A percentile compares a stretch with the other conserved stretches of the same genome.
phyloP scores from a whole-genome alignment of 2,888 invertebrate genomes.

The Acleris literana region DNA sequence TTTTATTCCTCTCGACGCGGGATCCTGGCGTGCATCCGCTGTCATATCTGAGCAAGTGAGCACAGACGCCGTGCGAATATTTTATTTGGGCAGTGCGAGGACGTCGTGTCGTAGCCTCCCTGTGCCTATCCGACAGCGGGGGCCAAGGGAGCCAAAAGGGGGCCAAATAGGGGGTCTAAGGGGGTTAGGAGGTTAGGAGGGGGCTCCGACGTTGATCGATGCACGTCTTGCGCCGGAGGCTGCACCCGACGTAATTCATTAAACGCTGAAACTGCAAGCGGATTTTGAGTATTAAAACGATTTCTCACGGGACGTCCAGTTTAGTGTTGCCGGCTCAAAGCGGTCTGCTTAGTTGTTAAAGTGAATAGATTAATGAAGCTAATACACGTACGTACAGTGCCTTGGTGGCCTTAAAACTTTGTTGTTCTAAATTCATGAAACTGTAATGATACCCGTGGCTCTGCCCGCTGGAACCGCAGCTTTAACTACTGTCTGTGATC shows the following conservation, averaged over 20 bases:
- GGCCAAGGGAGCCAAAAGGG: constrained; percentile 42
- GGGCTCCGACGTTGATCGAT: constrained; percentile 85
- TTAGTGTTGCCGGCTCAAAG: constrained; percentile 58
- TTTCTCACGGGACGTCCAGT: constrained; percentile 80
- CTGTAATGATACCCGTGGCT: constrained; percentile 32
- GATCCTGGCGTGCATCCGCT: constrained; percentile 47
- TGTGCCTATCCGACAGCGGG: constrained; percentile 62
- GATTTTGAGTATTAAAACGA: constrained; percentile 83
- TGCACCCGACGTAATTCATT: constrained; percentile 84
- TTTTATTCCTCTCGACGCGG: constrained; percentile 55
- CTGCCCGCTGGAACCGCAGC: constrained; percentile 20
- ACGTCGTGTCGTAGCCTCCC: constrained; percentile 57
- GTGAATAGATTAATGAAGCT: constrained; percentile 69
- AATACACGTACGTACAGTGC: constrained; percentile 44
- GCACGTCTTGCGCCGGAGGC: constrained; percentile 86
- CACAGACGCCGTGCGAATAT: constrained; percentile 71
- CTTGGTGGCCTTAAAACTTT: constrained; percentile 35
- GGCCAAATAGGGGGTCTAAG: constrained; percentile 44
- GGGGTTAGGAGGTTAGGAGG: constrained; percentile 46
- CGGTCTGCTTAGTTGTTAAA: constrained; percentile 66
- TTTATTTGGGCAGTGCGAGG: constrained; percentile 80
- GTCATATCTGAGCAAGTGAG: constrained; percentile 70
- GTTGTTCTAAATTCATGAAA: constrained; percentile 36
- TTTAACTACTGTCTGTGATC: constrained; percentile 10
- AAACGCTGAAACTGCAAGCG: constrained; percentile 82